Evolutionary conservation across 2,797 vertebrate genomes (phyloP), one percentile per base, ranked within the genome.

Genomic region (Crax fasciolata): DNA sequence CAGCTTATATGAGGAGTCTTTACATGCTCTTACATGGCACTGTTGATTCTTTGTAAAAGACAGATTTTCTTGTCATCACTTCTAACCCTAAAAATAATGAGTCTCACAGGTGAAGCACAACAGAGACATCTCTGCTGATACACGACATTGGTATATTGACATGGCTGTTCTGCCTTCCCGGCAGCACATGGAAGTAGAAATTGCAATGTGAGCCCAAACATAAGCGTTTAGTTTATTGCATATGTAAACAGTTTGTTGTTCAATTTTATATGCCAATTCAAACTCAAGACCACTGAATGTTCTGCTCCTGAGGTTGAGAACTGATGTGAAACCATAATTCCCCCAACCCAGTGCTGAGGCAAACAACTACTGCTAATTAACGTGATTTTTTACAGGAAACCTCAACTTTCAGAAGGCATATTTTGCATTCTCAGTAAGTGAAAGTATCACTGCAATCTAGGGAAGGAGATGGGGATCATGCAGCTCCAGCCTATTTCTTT

Each of bases 61-160:
- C 3, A 44, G 15, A 14, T 54, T 70, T 80, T 27, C 85, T 27
- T 83, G 2, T 13, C 66, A 61, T 68, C 10, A 75, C 25, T 68
- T 91, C 41, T 2, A 6, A 11, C 12, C 35, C 54, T 35, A 55
- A 74, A 66, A 66, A 11, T 44, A 80, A 80, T 9, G 52, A 80
- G 15, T 11, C 25, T 89, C 6, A n/a, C 3, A 65, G 43, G 48
- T 76, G 71, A 76, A 72, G 67, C 39, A 70, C 43, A 55, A 46
- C 10, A 72, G 63, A 81, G 46, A n/a, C 32, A 38, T 27, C 39
- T 74, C 65, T 44, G 21, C 59, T 76, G 74, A 63, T 11, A 58
- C 44, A 46, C 3, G 2, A 0, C 0, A 0, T 8, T 23, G 46
- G 7, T 65, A 21, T 78, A 39, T 59, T 27, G 41, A 63, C 77